Percentiles rank a stretch among this genome's conserved stretches.
Evolutionary conservation across 2,113 vertebrate species (phyloP).

Genomic region (Leptobrachium leishanense): DNA sequence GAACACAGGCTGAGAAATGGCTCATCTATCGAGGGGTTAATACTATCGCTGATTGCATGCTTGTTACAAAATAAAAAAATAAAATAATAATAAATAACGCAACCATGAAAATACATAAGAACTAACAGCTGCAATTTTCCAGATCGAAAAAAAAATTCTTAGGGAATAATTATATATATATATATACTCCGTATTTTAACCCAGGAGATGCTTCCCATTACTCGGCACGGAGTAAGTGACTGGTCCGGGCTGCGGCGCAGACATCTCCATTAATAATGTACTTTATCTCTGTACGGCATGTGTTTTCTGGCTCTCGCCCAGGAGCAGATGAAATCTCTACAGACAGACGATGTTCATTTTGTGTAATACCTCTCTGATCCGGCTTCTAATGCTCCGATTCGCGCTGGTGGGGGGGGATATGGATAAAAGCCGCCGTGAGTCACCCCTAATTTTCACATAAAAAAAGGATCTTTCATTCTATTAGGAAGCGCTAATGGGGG

Average conservation of each 20-base stretch:
- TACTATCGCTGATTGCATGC: too few relatives aligned
- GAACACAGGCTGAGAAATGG: too few relatives aligned
- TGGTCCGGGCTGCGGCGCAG: constrained; percentile 11
- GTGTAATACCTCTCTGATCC: constrained; percentile 30
- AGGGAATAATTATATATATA: too few relatives aligned
- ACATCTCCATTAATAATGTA: constrained; percentile 34
- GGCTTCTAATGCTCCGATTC: constrained; percentile 21
- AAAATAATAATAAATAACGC: too few relatives aligned
- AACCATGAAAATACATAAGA: too few relatives aligned
- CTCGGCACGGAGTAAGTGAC: neutral
- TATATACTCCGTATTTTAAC: too few relatives aligned
- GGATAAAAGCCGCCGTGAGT: constrained; percentile 31
- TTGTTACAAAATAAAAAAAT: too few relatives aligned
- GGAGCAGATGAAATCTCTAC: constrained; percentile 26
- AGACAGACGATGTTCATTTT: constrained; percentile 10
- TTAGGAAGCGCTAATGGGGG: neutral
- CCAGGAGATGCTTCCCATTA: too few relatives aligned
- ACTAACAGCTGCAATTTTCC: too few relatives aligned
- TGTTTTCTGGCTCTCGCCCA: constrained; percentile 7
- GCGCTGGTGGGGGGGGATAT: constrained; percentile 39
- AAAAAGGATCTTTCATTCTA: neutral
- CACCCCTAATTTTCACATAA: constrained; percentile 31
- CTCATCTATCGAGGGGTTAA: too few relatives aligned
- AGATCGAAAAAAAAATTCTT: too few relatives aligned
- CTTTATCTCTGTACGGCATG: constrained; percentile 26